A percentile compares a stretch with the other conserved stretches of the same genome.
Evolutionary conservation across 2,113 vertebrate genomes (phyloP).

Genomic region (Grus americana): DNA sequence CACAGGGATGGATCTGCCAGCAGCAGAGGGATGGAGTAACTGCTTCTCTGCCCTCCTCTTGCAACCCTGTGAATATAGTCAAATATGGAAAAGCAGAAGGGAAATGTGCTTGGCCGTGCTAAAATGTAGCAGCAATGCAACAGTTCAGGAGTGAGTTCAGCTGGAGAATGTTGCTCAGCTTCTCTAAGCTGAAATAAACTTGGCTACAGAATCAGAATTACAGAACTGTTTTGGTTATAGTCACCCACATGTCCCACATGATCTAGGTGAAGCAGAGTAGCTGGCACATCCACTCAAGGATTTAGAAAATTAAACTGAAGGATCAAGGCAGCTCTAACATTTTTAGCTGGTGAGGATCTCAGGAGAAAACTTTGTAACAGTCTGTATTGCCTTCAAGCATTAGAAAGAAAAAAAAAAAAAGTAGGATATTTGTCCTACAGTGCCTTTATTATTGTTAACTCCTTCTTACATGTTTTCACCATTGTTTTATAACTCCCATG

Average conservation of each 20-base stretch:
- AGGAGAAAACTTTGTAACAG: background rate
- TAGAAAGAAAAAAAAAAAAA: background rate
- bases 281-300: background rate
- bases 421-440: background rate
- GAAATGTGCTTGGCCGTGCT: background rate
- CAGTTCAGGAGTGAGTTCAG: background rate
- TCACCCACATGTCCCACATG: rapidly evolving
- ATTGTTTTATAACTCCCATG: background rate
- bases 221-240: background rate
- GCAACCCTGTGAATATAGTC: background rate
- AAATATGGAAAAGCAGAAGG: background rate
- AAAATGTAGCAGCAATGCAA: background rate
- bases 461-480: background rate
- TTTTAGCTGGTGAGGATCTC: background rate
- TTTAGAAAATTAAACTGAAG: background rate
- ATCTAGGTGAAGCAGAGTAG: background rate
- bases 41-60: background rate
- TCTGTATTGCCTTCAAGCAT: background rate
- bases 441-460: background rate
- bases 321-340: background rate
- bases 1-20: background rate
- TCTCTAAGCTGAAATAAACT: background rate
- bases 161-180: background rate
- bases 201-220: background rate
- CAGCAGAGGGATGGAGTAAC: background rate